Evolutionary conservation across 2,797 vertebrate genomes (phyloP).

Genomic region (Pristis pectinata): DNA sequence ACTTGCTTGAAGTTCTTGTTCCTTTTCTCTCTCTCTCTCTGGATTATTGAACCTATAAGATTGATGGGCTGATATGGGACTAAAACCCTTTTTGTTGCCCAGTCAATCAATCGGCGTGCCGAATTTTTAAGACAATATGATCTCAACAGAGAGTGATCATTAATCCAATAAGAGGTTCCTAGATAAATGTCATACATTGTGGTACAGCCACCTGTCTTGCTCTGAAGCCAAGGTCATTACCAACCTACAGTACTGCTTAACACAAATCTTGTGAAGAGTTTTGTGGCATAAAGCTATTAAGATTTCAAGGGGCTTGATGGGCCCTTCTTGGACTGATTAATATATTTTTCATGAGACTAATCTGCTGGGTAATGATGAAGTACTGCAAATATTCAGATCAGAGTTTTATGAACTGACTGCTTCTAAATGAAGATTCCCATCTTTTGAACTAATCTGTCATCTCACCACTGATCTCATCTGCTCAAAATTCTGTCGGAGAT

Average conservation of each 20-base stretch:
- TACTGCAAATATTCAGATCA: conserved; percentile 41
- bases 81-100: conserved; percentile 42
- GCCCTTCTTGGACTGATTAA: conserved; percentile 40
- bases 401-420: conserved; percentile 39
- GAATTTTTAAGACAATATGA: conserved; percentile 46
- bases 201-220: conserved; percentile 39
- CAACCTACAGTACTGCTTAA: conserved; percentile 40
- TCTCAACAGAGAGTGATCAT: conserved; percentile 42
- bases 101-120: conserved; percentile 39
- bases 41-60: conserved; percentile 40
- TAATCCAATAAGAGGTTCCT: conserved; percentile 42
- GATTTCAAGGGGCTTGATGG: conserved; percentile 37
- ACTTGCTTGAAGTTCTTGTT: conserved; percentile 35
- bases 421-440: conserved; percentile 44
- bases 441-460: conserved; percentile 50
- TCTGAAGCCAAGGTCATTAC: conserved; percentile 41
- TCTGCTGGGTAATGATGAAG: conserved; percentile 43
- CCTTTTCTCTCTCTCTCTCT: conserved; percentile 39
- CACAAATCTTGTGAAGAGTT: conserved; percentile 41
- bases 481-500: conserved; percentile 49
- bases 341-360: conserved; percentile 47
- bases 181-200: conserved; percentile 43
- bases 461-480: conserved; percentile 48
- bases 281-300: conserved; percentile 39
- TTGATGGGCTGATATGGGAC: conserved; percentile 44